Base-by-base conservation (phyloP, 2,797 vertebrate genomes). In the Gastrophryne carolinensis region DNA sequence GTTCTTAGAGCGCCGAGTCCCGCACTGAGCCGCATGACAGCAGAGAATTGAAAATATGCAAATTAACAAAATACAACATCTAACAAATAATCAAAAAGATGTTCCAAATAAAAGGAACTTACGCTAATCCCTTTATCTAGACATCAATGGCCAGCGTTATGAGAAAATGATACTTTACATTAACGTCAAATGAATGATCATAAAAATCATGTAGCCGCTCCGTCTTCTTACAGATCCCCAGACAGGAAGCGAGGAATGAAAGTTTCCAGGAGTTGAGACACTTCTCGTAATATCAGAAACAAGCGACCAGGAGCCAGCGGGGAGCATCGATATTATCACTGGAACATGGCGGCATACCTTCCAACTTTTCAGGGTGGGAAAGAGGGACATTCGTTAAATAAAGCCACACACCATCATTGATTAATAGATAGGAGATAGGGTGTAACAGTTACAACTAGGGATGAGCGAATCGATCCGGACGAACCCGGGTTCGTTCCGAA, bases 61-160 rank as follows among this genome's bases (percentile, higher is more conserved):
- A 62, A 73, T 73, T 41, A 63, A 73, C 52, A 63, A 23, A 47
- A 53, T 53, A 63, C 58, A 44, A 41, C 67, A 73, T 53, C 58
- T 63, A 53, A 73, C 58, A 53, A n/a, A 63, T 73, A 63, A 72
- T 63, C 70, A 52, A 26, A 52, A 62, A 54, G 64, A 53, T 63
- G 58, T 53, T 54, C 15, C 8, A 2, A 23, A 11, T 39, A 41
- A 62, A 53, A 72, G 62, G 63, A 63, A 72, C 34, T 27, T 27
- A 15, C 44, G 37, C 21, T 52, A 63, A 50, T 47, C 44, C 32
- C 44, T 63, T 63, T 73, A 63, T 73, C 70, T 21, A 15, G 30
- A 41, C 58, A 73, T 73, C 47, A 73, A 71, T 39, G 58, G 54
- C 11, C 35, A 21, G 10, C 8, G 27, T 21, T 12, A 58, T 1